phyloP scores from a whole-genome alignment of 2,888 invertebrate genomes.

The Napeogenes sylphis region DNA sequence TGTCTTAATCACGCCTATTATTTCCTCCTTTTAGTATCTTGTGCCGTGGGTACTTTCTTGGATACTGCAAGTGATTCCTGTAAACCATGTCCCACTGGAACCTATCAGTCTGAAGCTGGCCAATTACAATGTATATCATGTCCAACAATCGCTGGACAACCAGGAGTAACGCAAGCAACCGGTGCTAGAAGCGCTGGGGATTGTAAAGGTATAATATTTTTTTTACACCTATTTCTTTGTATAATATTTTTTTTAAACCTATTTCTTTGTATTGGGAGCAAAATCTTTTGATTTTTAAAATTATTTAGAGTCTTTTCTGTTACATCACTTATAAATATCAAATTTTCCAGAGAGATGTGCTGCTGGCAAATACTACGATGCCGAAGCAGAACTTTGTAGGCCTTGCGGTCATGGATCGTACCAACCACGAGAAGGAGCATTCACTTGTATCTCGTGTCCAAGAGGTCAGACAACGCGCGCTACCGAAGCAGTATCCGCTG shows the following conservation, averaged over 20 bases:
- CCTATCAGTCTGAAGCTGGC: slow-evolving; percentile 95
- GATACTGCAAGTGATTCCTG: slow-evolving; percentile 87
- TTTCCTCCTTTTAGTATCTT: slow-evolving; percentile 81
- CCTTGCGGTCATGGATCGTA: slow-evolving; percentile 97
- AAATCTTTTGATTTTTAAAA: too few species aligned
- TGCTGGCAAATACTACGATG: slow-evolving; percentile 95
- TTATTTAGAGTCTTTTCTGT: too few species aligned
- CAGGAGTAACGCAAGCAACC: slow-evolving; percentile 90
- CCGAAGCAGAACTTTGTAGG: slow-evolving; percentile 90
- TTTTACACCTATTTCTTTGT: too few species aligned
- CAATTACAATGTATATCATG: slow-evolving; percentile 93
- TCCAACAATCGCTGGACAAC: slow-evolving; percentile 92
- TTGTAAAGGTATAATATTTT: slow-evolving; percentile 82
- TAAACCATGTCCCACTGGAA: slow-evolving; percentile 90
- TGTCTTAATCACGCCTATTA: neutral
- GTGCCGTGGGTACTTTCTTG: slow-evolving; percentile 93
- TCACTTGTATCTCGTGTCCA: slow-evolving; percentile 91
- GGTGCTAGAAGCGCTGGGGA: slow-evolving; percentile 93
- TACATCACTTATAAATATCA: neutral
- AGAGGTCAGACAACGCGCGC: slow-evolving; percentile 94
- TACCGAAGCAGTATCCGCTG: slow-evolving; percentile 90
- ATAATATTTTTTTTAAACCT: neutral
- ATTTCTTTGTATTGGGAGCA: neutral
- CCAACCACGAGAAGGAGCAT: slow-evolving; percentile 93
- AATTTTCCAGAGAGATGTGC: slow-evolving; percentile 87